These are phyloP conservation scores for Drosophila novamexicana DNA, from an alignment of 1,140 invertebrate genomes.

Conservation along the genomic window DNA sequence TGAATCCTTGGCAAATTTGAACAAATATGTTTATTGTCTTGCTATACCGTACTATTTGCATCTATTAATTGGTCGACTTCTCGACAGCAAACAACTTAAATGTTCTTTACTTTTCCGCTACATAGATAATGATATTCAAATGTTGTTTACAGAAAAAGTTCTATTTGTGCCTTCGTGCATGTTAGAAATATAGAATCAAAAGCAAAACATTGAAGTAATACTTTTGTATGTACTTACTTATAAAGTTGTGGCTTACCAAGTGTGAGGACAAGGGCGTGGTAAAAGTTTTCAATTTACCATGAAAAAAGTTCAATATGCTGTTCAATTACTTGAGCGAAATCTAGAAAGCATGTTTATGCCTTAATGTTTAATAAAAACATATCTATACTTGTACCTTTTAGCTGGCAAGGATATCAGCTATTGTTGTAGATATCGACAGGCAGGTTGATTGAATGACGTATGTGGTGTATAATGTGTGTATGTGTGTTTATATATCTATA, in stretches of 20 bases:
- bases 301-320: background rate
- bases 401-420: too few relatives aligned
- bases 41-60: too few relatives aligned
- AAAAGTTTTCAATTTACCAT: background rate
- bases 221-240: background rate
- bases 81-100: too few relatives aligned
- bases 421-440: too few relatives aligned
- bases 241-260: background rate
- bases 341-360: background rate
- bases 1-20: too few relatives aligned
- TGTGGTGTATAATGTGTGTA: too few relatives aligned
- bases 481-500: too few relatives aligned
- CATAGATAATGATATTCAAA: constrained; percentile 7
- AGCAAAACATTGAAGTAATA: background rate
- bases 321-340: background rate
- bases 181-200: background rate
- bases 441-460: too few relatives aligned
- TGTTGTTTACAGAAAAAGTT: constrained; percentile 23
- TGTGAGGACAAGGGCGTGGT: background rate
- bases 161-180: constrained; percentile 9
- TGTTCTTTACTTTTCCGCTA: background rate
- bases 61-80: too few relatives aligned
- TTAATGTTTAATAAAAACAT: background rate
- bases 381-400: background rate
- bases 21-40: too few relatives aligned